phyloP scores from a whole-genome alignment of 2,888 invertebrate genomes.

The Agrochola circellaris region DNA sequence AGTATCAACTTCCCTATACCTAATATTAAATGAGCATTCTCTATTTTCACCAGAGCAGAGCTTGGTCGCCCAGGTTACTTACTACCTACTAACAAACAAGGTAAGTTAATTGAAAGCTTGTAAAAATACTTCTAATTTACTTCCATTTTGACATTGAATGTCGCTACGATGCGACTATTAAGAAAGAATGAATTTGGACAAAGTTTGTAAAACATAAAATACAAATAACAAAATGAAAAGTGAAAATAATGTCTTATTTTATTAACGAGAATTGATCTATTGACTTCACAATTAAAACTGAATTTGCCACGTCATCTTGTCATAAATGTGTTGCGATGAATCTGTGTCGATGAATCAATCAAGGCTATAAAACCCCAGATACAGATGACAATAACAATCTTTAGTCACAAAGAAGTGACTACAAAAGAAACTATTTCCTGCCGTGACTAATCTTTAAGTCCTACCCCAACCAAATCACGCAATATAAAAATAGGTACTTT shows the following conservation, averaged over 20 bases:
- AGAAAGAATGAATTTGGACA: too few relatives aligned
- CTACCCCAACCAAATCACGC: conserved; percentile 52
- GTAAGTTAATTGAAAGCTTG: too few relatives aligned
- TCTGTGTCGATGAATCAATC: conserved; percentile 58
- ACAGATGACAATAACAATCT: conserved; percentile 37
- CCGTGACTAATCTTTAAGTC: conserved; percentile 44
- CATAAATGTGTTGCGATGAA: conserved; percentile 15
- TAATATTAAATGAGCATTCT: too few relatives aligned
- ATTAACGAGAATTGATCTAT: not conserved
- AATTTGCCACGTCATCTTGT: conserved; percentile 1
- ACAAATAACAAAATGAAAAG: too few relatives aligned
- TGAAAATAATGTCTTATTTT: too few relatives aligned
- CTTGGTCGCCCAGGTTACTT: too few relatives aligned
- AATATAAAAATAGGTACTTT: conserved; percentile 28
- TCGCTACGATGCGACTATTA: too few relatives aligned
- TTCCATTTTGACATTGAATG: not conserved
- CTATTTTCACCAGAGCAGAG: too few relatives aligned
- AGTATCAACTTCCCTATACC: too few relatives aligned
- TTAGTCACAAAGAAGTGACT: conserved; percentile 53
- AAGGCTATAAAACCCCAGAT: conserved; percentile 11
- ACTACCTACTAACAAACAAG: too few relatives aligned
- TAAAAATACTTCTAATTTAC: too few relatives aligned
- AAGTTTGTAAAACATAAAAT: too few relatives aligned
- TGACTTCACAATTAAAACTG: not conserved
- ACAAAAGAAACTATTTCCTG: conserved; percentile 52